Conservation (phyloP, 2,797 vertebrate species). For the Danio tinwini region DNA sequence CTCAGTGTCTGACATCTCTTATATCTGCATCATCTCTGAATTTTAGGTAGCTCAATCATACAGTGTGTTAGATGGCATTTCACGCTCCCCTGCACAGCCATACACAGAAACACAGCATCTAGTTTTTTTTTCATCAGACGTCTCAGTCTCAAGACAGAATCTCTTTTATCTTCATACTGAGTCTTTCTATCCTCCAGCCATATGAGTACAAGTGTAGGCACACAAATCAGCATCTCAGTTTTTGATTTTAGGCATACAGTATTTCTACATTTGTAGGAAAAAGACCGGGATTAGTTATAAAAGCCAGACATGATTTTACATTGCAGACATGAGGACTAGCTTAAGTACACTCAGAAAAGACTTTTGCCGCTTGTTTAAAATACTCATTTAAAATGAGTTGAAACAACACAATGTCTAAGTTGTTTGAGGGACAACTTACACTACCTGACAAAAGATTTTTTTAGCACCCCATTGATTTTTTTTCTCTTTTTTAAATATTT, state of each 20-base stretch:
- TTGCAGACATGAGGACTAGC: neutral
- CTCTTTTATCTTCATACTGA: neutral
- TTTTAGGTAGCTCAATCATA: neutral
- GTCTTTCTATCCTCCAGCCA: neutral
- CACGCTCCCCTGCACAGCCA: neutral
- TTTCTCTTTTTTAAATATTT: too few relatives aligned
- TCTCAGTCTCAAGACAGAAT: neutral
- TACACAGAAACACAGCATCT: conserved; percentile 9
- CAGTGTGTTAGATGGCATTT: neutral
- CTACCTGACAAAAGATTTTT: too few relatives aligned
- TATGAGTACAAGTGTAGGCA: neutral
- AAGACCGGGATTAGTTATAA: neutral
- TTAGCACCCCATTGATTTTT: too few relatives aligned
- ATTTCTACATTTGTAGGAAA: neutral
- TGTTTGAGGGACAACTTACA: too few relatives aligned
- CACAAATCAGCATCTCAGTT: neutral
- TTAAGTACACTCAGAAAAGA: neutral
- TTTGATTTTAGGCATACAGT: too few relatives aligned
- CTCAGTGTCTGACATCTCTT: neutral
- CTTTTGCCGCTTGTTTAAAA: too few relatives aligned
- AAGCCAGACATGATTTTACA: neutral
- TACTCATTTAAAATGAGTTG: too few relatives aligned
- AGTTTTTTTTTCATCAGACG: neutral
- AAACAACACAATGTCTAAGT: too few relatives aligned
- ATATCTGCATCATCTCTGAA: neutral